These are phyloP conservation scores for Parasteatoda lunata DNA, from an alignment of 2,888 invertebrate genomes.

Conservation along the genomic window DNA sequence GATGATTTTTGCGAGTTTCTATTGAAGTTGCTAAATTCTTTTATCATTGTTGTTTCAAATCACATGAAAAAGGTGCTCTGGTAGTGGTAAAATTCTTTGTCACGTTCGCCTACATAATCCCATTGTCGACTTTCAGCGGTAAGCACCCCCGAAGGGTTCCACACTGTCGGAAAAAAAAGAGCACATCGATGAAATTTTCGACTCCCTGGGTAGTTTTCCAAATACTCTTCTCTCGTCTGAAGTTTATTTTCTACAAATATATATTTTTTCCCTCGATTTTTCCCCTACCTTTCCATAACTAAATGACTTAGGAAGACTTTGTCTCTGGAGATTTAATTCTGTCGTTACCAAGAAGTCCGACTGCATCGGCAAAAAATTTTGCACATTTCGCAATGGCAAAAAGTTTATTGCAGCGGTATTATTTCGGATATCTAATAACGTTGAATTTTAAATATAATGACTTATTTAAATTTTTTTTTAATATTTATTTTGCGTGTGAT, in stretches of 20 bases:
- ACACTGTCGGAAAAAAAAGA: conserved; percentile 5
- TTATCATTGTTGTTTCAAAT: conserved; percentile 66
- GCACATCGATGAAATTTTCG: conserved; percentile 28
- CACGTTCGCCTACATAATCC: conserved; percentile 62
- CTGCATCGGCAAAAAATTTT: background rate
- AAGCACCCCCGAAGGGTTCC: conserved; percentile 35
- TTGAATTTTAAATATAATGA: too few relatives aligned
- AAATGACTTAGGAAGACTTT: conserved; percentile 39
- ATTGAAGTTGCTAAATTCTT: conserved; percentile 68
- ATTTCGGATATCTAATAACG: too few relatives aligned
- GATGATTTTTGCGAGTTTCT: conserved; percentile 53
- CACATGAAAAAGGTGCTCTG: conserved; percentile 52
- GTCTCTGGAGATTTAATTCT: conserved; percentile 20
- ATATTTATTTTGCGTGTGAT: too few relatives aligned
- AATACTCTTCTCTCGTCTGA: background rate
- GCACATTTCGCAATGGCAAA: too few relatives aligned
- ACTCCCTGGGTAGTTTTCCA: conserved; percentile 26
- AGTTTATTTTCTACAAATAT: conserved; percentile 8
- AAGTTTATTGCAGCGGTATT: too few relatives aligned
- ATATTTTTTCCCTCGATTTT: background rate
- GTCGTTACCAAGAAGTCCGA: background rate
- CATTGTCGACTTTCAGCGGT: conserved; percentile 51
- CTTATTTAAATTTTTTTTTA: too few relatives aligned
- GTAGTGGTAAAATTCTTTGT: conserved; percentile 62
- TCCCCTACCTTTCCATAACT: background rate